Evolutionary conservation across 2,797 vertebrate genomes (phyloP).

Genomic region (Peromyscus melanophrys): DNA sequence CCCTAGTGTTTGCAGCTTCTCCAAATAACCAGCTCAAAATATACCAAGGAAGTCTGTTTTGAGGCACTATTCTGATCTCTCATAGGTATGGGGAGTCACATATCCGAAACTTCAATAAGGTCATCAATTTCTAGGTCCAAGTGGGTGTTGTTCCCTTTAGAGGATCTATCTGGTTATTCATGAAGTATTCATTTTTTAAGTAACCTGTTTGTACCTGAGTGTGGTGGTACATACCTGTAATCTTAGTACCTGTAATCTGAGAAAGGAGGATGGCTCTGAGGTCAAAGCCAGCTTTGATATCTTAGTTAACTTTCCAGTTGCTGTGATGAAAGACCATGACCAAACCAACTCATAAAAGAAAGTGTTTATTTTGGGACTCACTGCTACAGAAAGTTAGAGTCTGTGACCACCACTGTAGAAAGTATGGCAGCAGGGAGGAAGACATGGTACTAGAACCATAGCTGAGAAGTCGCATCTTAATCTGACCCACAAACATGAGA

Average conservation of each 20-base stretch:
- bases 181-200: slow-evolving; percentile 6
- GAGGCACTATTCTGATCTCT: background rate
- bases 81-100: no score
- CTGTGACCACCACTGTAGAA: background rate
- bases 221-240: background rate
- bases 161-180: background rate
- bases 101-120: background rate
- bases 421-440: background rate
- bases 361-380: background rate
- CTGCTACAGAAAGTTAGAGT: background rate
- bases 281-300: background rate
- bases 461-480: background rate
- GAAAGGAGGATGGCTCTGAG: background rate
- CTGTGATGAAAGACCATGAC: background rate
- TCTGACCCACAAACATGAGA: background rate
- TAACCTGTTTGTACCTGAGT: background rate
- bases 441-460: background rate
- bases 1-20: background rate
- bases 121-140: slow-evolving; percentile 1
- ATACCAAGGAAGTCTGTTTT: background rate
- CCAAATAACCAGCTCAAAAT: background rate
- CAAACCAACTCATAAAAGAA: background rate
- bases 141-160: background rate
- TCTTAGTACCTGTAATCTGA: background rate
- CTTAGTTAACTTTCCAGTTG: background rate